Percentiles rank a stretch among this genome's conserved stretches.
phyloP scores from a whole-genome alignment of 2,888 invertebrate species.

The Serrognathus titanus region DNA sequence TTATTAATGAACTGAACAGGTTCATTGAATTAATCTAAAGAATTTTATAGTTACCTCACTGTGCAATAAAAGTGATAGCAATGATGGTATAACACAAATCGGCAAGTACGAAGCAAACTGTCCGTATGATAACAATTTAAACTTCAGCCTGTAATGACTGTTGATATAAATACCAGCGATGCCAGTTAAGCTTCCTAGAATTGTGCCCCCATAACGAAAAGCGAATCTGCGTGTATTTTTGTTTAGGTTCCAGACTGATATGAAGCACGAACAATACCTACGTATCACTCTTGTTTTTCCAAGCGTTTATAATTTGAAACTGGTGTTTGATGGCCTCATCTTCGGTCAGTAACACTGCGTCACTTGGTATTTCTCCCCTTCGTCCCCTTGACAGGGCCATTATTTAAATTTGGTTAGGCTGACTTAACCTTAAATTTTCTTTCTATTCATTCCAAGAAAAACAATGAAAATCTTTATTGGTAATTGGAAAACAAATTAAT shows the following conservation, averaged over 20 bases:
- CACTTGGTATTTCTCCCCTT: conserved; percentile 53
- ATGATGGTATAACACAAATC: conserved; percentile 58
- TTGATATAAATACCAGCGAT: conserved; percentile 60
- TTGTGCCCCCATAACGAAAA: conserved; percentile 51
- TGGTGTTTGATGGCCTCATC: conserved; percentile 59
- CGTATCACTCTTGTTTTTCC: conserved; percentile 61
- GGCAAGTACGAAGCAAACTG: conserved; percentile 60
- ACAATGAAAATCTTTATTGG: no score
- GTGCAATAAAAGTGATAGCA: conserved; percentile 56
- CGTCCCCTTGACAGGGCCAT: conserved; percentile 59
- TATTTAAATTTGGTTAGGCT: background rate
- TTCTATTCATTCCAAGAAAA: no score
- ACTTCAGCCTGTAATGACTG: conserved; percentile 57
- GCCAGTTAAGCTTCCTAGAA: conserved; percentile 54
- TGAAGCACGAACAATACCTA: conserved; percentile 45
- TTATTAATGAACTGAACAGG: no score
- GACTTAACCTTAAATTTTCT: no score
- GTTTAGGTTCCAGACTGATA: conserved; percentile 9
- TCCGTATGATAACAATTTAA: conserved; percentile 60
- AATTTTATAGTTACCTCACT: conserved; percentile 49
- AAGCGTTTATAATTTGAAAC: conserved; percentile 56
- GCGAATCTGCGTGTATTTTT: conserved; percentile 50
- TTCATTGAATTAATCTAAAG: no score
- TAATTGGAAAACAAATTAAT: no score
- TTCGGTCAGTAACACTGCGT: conserved; percentile 58